Evolutionary conservation across 2,888 invertebrate species (phyloP), one percentile per base, ranked within the genome.

Genomic region (Vesta saturnalis): DNA sequence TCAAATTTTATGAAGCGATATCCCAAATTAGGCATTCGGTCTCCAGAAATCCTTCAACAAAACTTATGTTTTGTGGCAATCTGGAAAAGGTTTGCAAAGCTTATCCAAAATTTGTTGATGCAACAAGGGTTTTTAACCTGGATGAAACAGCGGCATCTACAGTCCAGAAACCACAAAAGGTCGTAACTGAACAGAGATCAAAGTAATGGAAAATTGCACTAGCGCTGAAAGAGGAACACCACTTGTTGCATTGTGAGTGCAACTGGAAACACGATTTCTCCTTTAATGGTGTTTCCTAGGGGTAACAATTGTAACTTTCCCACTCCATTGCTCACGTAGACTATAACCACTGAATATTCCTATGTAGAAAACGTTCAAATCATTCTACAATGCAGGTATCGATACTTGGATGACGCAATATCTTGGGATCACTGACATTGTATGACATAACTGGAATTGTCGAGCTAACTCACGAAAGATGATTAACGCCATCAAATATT

Each of bases 401-500:
- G n/a, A n/a, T n/a, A n/a, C n/a, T n/a, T n/a, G n/a, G n/a, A n/a
- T n/a, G n/a, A n/a, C n/a, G n/a, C n/a, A n/a, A n/a, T n/a, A n/a
- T n/a, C n/a, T n/a, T n/a, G n/a, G n/a, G n/a, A n/a, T n/a, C n/a
- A n/a, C n/a, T n/a, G n/a, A n/a, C n/a, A n/a, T n/a, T n/a, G n/a
- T n/a, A n/a, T n/a, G n/a, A n/a, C n/a, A n/a, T n/a, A n/a, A n/a
- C n/a, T n/a, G n/a, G n/a, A n/a, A n/a, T n/a, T n/a, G n/a, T n/a
- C n/a, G n/a, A n/a, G n/a, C n/a, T n/a, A n/a, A n/a, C n/a, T n/a
- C n/a, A n/a, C n/a, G n/a, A n/a, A n/a, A n/a, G n/a, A n/a, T n/a
- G n/a, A n/a, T n/a, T n/a, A n/a, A n/a, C n/a, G n/a, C 49, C 49
- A 14, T 16, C 30, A 12, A 64, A 59, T 52, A 64, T 64, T 23